A percentile compares a stretch with the other conserved stretches of the same genome.
These are phyloP conservation scores for Himalopsyche anomala DNA, from an alignment of 2,888 invertebrate genomes.

Conservation along the genomic window DNA sequence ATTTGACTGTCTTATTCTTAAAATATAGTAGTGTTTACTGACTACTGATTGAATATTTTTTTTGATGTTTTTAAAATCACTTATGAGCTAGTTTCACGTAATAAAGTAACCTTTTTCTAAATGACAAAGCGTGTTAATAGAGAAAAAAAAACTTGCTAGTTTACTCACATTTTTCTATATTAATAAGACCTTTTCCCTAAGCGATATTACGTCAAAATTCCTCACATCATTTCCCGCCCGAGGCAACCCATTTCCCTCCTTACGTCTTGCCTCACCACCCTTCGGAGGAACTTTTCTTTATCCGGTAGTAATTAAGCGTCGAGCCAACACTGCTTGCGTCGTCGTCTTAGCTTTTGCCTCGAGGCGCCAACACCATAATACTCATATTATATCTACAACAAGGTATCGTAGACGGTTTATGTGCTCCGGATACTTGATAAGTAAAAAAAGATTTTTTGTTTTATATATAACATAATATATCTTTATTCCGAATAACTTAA, in stretches of 20 bases:
- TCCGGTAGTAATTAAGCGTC: constrained; percentile 65
- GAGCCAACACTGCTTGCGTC: constrained; percentile 39
- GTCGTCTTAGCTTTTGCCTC: constrained; percentile 15
- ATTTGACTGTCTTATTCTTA: no score
- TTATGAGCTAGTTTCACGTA: no score
- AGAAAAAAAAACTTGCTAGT: not conserved
- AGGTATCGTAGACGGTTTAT: not conserved
- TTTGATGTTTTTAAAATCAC: no score
- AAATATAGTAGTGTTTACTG: no score
- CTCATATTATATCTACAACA: not conserved
- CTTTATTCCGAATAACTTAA: no score
- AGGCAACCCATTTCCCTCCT: constrained; percentile 37
- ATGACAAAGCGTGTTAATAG: not conserved
- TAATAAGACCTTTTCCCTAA: not conserved
- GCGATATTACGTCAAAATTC: constrained; percentile 25
- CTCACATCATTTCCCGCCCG: constrained; percentile 32
- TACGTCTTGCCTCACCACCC: constrained; percentile 48
- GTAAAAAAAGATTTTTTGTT: not conserved
- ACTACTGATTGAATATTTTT: no score
- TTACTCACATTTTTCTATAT: not conserved
- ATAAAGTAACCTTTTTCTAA: no score
- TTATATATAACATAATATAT: no score
- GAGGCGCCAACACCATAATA: constrained; percentile 10
- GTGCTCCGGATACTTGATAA: constrained; percentile 10
- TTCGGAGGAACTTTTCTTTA: constrained; percentile 65